Conservation (phyloP, 2,888 invertebrate species). For the Dyspetes luteomarginatus region DNA sequence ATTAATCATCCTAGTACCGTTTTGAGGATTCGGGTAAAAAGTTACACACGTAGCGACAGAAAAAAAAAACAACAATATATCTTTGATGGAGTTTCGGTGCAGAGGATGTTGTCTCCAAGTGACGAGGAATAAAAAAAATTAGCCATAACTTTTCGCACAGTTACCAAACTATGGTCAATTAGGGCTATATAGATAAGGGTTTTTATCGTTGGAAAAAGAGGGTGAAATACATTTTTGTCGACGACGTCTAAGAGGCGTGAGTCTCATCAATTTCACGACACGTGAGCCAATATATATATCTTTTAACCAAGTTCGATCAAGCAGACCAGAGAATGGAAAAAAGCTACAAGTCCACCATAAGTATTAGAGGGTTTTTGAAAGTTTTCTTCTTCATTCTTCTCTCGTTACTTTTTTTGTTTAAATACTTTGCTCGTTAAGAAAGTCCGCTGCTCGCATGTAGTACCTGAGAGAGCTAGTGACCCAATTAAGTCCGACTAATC, state of each 20-base stretch:
- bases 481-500: slow-evolving; percentile 58
- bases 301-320: too few species aligned
- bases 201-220: neutral
- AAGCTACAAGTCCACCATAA: neutral
- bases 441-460: slow-evolving; percentile 38
- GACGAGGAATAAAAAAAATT: slow-evolving; percentile 6
- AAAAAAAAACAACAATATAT: neutral
- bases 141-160: too few species aligned
- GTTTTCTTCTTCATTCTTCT: slow-evolving; percentile 6
- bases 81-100: slow-evolving; percentile 19
- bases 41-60: neutral
- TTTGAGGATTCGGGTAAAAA: neutral
- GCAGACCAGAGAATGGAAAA: neutral
- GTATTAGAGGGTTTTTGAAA: slow-evolving; percentile 11
- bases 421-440: slow-evolving; percentile 55
- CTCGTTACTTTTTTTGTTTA: slow-evolving; percentile 6
- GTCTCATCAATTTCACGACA: slow-evolving; percentile 33
- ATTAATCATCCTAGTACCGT: slow-evolving; percentile 25
- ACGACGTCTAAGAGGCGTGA: neutral
- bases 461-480: slow-evolving; percentile 25
- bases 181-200: neutral
- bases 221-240: slow-evolving; percentile 32
- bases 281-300: neutral
- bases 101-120: slow-evolving; percentile 5
- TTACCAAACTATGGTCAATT: too few species aligned